Base-by-base conservation (phyloP, 2,113 vertebrate genomes). In the Leucopsar rothschildi region DNA sequence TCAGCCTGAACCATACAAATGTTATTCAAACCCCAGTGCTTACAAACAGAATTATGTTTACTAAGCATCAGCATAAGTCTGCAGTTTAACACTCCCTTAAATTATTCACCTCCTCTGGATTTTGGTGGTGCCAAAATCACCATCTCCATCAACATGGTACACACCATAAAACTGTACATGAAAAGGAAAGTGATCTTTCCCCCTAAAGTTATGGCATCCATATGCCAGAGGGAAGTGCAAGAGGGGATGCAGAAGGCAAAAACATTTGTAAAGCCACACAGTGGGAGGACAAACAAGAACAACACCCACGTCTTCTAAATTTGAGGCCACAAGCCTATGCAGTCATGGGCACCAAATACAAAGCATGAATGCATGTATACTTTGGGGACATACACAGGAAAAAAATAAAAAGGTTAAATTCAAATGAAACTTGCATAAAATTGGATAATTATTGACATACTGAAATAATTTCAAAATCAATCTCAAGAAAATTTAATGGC, bases 391-490 rank as follows among this genome's bases (percentile, higher is more conserved):
- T 22, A 47, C 6, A n/a, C 14, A 22, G 6, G 21, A 25, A 29
- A 42, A 5, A 25, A 61, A 49, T 39, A 35, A 4, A 20, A 63
- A 53, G 35, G 12, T 11, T 40, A 47, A 63, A 93, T 60, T 64
- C 23, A 75, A 84, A 71, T 64, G 4, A 82, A 93, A 64, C 53
- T 44, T 50, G 39, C 37, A 81, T 81, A 57, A 66, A 82, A 76
- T 29, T 61, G 63, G 16, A 42, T 86, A 72, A 88, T 80, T 64
- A 83, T 35, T 53, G 56, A 35, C 72, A 89, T 61, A 47, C 5
- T 82, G 73, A 92, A 91, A 68, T 76, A 44, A 91, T 87, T 90
- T 95, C 45, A 85, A 81, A 86, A 65, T 89, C 66, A 84, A 16
- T 71, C 40, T 68, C 60, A 56, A 70, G 59, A 52, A 81, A 88